phyloP scores from a whole-genome alignment of 2,888 invertebrate genomes.

The Himalopsyche tibetana region DNA sequence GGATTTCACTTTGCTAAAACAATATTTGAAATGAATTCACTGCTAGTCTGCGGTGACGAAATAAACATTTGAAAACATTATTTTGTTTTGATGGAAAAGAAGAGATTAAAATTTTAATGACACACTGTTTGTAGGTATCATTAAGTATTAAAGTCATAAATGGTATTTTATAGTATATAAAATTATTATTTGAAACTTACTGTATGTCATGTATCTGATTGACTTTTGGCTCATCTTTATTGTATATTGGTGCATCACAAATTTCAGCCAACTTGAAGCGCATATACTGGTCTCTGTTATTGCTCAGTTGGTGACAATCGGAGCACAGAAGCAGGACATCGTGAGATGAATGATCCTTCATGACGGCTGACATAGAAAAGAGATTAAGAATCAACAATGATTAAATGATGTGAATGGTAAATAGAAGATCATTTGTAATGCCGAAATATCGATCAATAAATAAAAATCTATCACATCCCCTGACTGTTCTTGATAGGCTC shows the following conservation, averaged over 20 bases:
- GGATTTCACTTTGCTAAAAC: slow-evolving; percentile 75
- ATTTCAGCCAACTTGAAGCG: slow-evolving; percentile 77
- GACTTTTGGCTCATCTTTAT: slow-evolving; percentile 68
- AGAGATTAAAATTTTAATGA: too few species aligned
- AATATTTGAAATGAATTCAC: not conserved
- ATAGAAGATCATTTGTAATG: too few species aligned
- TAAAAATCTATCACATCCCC: too few species aligned
- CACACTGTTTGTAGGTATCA: too few species aligned
- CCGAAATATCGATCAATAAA: too few species aligned
- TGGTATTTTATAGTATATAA: too few species aligned
- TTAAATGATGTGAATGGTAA: too few species aligned
- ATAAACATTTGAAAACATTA: not conserved
- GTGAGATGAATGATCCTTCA: slow-evolving; percentile 89
- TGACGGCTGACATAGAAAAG: slow-evolving; percentile 74
- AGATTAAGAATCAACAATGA: not conserved
- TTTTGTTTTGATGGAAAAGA: not conserved
- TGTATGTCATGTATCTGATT: slow-evolving; percentile 40
- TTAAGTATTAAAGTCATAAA: too few species aligned
- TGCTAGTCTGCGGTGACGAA: not conserved
- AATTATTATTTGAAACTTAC: not conserved
- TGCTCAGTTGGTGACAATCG: slow-evolving; percentile 83
- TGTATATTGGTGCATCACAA: slow-evolving; percentile 81
- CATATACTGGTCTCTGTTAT: slow-evolving; percentile 79
- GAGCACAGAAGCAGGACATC: slow-evolving; percentile 86
- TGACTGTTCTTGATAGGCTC: too few species aligned